These are phyloP conservation scores for Brachionus rotundiformis DNA, from an alignment of 1,140 invertebrate species.

Conservation along the genomic window DNA sequence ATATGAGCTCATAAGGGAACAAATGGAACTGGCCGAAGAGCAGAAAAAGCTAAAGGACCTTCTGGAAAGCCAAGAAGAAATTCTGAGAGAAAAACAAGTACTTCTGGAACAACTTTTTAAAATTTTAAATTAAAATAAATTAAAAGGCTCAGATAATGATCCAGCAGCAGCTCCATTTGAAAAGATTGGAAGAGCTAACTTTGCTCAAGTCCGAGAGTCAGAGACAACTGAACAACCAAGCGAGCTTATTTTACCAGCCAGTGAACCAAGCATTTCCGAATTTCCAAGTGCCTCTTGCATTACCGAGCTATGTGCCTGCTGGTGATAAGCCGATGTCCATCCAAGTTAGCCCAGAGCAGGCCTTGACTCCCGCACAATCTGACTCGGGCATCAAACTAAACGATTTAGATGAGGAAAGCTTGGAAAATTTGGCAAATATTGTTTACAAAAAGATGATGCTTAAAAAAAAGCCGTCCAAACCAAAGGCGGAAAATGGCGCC, in stretches of 20 bases:
- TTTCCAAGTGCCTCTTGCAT: background rate
- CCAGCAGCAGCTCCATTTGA: conserved; percentile 27
- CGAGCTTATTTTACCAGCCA: background rate
- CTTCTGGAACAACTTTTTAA: no score
- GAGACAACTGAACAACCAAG: background rate
- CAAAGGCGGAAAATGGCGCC: background rate
- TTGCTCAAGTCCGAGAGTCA: background rate
- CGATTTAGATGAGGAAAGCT: conserved; percentile 30
- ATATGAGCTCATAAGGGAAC: background rate
- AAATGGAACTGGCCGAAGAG: conserved; percentile 38
- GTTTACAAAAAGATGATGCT: conserved; percentile 39
- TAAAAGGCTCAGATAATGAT: conserved; percentile 37
- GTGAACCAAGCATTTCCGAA: background rate
- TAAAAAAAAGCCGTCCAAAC: conserved; percentile 12
- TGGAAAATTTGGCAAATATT: conserved; percentile 47
- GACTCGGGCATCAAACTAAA: conserved; percentile 32
- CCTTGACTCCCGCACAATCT: background rate
- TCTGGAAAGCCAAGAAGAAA: conserved; percentile 39
- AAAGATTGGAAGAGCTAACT: conserved; percentile 12
- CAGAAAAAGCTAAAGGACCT: conserved; percentile 41
- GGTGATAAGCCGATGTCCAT: background rate
- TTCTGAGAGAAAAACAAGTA: conserved; percentile 49
- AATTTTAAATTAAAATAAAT: background rate
- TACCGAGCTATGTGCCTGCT: background rate
- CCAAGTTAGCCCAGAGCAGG: background rate